Evolutionary conservation across 2,113 vertebrate genomes (phyloP).

Genomic region (Aythya baeri): DNA sequence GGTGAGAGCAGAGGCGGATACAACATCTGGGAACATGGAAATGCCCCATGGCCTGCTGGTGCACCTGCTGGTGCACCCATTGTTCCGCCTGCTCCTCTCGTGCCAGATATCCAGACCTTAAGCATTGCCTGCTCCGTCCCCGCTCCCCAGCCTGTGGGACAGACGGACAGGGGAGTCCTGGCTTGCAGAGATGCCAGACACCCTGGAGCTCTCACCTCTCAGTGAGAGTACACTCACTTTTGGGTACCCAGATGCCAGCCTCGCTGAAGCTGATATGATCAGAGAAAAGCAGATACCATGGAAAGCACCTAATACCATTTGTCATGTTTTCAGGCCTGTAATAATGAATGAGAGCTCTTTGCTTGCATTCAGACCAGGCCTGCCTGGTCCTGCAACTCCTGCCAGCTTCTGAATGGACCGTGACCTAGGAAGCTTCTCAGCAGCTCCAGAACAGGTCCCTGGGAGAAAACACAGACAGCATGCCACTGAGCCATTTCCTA

Average conservation of each 20-base stretch:
- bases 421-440: constrained; percentile 14
- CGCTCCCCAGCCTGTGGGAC: rapidly evolving
- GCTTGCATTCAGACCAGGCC: neutral
- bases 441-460: neutral
- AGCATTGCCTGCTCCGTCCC: rapidly evolving
- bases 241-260: neutral
- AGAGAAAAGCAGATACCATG: neutral
- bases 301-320: neutral
- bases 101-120: neutral
- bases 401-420: neutral
- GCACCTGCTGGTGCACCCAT: neutral
- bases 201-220: neutral
- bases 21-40: neutral
- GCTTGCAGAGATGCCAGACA: neutral
- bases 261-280: rapidly evolving
- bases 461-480: neutral
- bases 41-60: neutral
- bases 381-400: neutral
- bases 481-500: neutral
- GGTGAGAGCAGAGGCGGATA: neutral
- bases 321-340: neutral
- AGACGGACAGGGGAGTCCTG: neutral
- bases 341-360: neutral
- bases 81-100: neutral
- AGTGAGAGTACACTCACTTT: neutral